A percentile compares a stretch with the other conserved stretches of the same genome.
These are phyloP conservation scores for Gibbula magus DNA, from an alignment of 2,888 invertebrate genomes.

Conservation along the genomic window DNA sequence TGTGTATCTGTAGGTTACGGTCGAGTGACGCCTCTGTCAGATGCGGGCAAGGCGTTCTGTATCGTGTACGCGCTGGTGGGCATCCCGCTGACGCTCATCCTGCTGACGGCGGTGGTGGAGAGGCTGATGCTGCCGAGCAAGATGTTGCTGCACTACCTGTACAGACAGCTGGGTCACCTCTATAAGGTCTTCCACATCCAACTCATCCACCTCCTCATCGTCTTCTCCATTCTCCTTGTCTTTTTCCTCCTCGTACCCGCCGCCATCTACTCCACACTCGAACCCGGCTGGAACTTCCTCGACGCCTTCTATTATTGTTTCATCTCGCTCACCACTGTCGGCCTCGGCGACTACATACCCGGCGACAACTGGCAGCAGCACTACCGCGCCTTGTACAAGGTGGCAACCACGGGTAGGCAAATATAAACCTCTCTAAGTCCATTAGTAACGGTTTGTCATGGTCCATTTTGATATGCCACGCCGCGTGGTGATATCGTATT, in stretches of 20 bases:
- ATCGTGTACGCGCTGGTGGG: constrained; percentile 88
- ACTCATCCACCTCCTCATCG: constrained; percentile 83
- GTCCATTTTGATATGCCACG: too few relatives aligned
- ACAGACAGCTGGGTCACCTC: constrained; percentile 66
- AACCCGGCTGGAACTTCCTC: constrained; percentile 88
- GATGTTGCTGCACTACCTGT: constrained; percentile 80
- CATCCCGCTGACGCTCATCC: constrained; percentile 89
- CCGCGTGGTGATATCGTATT: too few relatives aligned
- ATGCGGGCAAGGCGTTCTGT: constrained; percentile 91
- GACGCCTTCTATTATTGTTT: constrained; percentile 94
- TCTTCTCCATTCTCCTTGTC: constrained; percentile 77
- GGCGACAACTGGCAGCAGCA: constrained; percentile 86
- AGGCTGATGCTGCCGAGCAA: constrained; percentile 86
- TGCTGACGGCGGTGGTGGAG: constrained; percentile 88
- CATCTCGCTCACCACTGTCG: constrained; percentile 90
- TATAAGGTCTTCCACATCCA: constrained; percentile 79
- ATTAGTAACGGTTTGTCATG: too few relatives aligned
- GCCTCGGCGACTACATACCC: constrained; percentile 92
- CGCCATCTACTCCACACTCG: constrained; percentile 83
- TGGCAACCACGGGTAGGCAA: constrained; percentile 84
- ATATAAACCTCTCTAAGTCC: not conserved
- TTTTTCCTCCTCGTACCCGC: constrained; percentile 87
- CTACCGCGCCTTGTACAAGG: constrained; percentile 88
- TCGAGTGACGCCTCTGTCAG: constrained; percentile 89
- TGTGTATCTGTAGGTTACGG: constrained; percentile 84